phyloP scores from a whole-genome alignment of 2,797 vertebrate species.

The Channallabes apus region DNA sequence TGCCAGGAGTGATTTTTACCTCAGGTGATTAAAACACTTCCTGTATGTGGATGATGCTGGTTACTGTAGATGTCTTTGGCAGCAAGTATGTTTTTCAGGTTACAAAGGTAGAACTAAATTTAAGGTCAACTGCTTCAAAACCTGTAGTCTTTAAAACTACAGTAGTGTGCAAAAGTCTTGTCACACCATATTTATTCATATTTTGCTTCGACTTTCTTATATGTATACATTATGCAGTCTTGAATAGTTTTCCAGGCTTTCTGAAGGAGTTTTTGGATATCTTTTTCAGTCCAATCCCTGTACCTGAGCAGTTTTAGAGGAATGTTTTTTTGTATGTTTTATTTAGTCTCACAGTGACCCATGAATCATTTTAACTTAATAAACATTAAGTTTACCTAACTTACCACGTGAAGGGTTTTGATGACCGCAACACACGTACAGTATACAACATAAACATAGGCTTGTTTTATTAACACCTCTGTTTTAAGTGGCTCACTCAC shows the following conservation, averaged over 20 bases:
- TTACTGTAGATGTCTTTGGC: background rate
- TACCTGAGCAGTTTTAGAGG: too few species aligned
- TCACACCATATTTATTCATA: too few species aligned
- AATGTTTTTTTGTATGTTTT: too few species aligned
- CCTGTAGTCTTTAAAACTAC: background rate
- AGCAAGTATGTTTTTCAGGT: background rate
- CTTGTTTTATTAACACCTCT: background rate
- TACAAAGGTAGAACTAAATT: background rate
- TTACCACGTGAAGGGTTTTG: background rate
- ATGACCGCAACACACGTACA: background rate
- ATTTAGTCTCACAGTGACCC: too few species aligned
- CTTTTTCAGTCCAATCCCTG: too few species aligned
- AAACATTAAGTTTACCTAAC: too few species aligned
- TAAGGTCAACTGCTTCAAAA: background rate
- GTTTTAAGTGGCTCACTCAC: slow-evolving; percentile 6
- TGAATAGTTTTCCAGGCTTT: too few species aligned
- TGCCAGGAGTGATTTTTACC: background rate
- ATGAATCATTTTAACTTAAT: too few species aligned
- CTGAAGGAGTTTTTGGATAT: too few species aligned
- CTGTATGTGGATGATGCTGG: background rate
- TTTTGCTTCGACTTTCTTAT: too few species aligned
- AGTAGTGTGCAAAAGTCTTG: background rate
- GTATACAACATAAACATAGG: background rate
- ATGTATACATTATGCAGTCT: too few species aligned
- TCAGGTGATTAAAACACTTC: background rate